Percentiles rank a stretch among this genome's conserved stretches.
phyloP scores from a whole-genome alignment of 2,797 vertebrate genomes.

The Sebastes trivittatus region DNA sequence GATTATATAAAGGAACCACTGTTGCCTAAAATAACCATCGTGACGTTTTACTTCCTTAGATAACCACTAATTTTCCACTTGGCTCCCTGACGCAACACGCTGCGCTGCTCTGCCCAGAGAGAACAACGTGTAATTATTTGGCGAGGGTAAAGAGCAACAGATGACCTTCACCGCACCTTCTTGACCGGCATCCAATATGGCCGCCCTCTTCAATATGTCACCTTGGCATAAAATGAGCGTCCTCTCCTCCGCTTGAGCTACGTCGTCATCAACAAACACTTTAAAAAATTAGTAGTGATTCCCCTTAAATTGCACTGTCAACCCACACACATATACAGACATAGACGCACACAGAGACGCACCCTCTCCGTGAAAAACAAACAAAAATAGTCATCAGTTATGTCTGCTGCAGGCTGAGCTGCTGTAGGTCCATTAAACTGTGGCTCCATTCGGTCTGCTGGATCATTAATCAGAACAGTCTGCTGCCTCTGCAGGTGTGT shows the following conservation, averaged over 20 bases:
- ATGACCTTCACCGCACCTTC: conserved; percentile 56
- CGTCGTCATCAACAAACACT: not conserved
- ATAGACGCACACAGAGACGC: not conserved
- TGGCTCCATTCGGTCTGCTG: conserved; percentile 31
- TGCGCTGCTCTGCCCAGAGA: conserved; percentile 20
- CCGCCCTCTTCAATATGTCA: conserved; percentile 59
- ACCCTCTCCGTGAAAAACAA: conserved; percentile 17
- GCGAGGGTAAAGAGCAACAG: conserved; percentile 57
- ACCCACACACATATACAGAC: not conserved
- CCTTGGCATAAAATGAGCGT: conserved; percentile 30
- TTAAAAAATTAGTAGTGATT: conserved; percentile 9
- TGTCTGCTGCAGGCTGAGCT: conserved; percentile 26
- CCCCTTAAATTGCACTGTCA: not conserved
- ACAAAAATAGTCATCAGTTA: conserved; percentile 20
- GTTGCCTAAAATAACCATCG: conserved; percentile 55
- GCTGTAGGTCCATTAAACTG: conserved; percentile 47
- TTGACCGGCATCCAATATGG: conserved; percentile 59
- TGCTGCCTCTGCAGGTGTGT: conserved; percentile 22
- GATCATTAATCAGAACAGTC: conserved; percentile 42
- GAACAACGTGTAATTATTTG: conserved; percentile 55
- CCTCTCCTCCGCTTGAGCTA: not conserved
- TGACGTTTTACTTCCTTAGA: conserved; percentile 56
- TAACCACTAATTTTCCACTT: conserved; percentile 57
- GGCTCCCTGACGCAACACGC: conserved; percentile 36
- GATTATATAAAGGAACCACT: conserved; percentile 55